Conservation (phyloP, 2,888 invertebrate genomes). For the Pristionchus arcanus region DNA sequence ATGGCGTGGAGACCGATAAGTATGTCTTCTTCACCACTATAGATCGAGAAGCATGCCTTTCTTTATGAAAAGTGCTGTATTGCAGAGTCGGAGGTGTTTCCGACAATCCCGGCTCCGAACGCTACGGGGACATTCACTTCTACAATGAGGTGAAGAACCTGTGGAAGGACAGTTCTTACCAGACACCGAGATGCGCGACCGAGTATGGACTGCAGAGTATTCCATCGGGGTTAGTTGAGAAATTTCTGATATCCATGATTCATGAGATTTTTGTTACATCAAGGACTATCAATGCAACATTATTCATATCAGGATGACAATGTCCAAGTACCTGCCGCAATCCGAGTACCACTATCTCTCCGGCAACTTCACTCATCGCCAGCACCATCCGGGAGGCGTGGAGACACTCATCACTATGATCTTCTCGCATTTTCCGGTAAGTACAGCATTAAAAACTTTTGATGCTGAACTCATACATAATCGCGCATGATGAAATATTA, state of each 20-base stretch:
- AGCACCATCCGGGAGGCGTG: slow-evolving; percentile 90
- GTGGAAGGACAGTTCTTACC: slow-evolving; percentile 89
- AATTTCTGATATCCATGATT: no score
- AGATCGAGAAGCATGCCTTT: no score
- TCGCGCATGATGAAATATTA: neutral
- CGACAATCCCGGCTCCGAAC: slow-evolving; percentile 86
- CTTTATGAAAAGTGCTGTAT: neutral
- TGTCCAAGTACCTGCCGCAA: slow-evolving; percentile 62
- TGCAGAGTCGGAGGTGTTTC: slow-evolving; percentile 86
- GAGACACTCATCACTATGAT: slow-evolving; percentile 70
- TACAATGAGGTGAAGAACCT: slow-evolving; percentile 89
- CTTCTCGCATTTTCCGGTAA: slow-evolving; percentile 73
- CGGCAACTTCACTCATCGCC: slow-evolving; percentile 84
- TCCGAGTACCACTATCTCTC: slow-evolving; percentile 58
- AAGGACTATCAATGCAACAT: no score
- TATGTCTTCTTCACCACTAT: slow-evolving; percentile 15
- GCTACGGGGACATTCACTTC: slow-evolving; percentile 91
- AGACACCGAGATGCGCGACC: slow-evolving; percentile 91
- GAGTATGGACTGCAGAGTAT: slow-evolving; percentile 96
- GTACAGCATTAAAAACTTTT: neutral
- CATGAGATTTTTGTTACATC: neutral
- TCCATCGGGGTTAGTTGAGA: slow-evolving; percentile 83
- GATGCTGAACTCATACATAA: no score
- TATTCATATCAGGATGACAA: slow-evolving; percentile 59
- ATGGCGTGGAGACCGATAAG: slow-evolving; percentile 84